These are phyloP conservation scores for Diorhabda sublineata DNA, from an alignment of 1,140 invertebrate species.

Conservation along the genomic window DNA sequence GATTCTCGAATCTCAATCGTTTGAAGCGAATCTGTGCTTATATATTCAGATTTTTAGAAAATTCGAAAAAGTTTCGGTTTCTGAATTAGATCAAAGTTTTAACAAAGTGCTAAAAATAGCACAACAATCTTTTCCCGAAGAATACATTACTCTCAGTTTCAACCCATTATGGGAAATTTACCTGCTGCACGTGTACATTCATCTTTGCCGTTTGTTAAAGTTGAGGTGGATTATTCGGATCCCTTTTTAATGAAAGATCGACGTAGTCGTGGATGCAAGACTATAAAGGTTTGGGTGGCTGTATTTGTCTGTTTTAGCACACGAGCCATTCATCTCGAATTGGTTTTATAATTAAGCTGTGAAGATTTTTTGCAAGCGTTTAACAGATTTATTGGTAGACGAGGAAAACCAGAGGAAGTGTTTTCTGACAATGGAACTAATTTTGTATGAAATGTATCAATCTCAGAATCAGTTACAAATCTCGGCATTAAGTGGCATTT, in stretches of 20 bases:
- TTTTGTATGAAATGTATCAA: constrained; percentile 24
- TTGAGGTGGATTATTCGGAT: constrained; percentile 35
- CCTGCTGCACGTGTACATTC: constrained; percentile 33
- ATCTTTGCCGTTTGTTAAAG: constrained; percentile 25
- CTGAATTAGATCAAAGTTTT: too few species aligned
- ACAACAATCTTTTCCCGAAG: too few species aligned
- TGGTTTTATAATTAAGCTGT: constrained; percentile 32
- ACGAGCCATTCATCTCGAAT: constrained; percentile 42
- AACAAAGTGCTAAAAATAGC: too few species aligned
- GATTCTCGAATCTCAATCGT: too few species aligned
- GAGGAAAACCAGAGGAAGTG: constrained; percentile 30
- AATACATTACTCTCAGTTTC: background rate
- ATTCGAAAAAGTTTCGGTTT: too few species aligned
- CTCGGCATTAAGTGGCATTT: constrained; percentile 17
- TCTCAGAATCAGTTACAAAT: background rate
- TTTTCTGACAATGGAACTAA: constrained; percentile 36
- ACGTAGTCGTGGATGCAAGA: constrained; percentile 17
- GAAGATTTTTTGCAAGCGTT: constrained; percentile 37
- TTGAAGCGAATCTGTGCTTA: too few species aligned
- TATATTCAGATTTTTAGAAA: too few species aligned
- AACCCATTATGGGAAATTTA: constrained; percentile 39
- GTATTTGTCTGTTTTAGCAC: constrained; percentile 42
- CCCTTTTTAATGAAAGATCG: constrained; percentile 26
- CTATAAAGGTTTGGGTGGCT: constrained; percentile 35
- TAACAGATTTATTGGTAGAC: constrained; percentile 35